phyloP scores from a whole-genome alignment of 2,888 invertebrate species.

The Heteropelma amictum region DNA sequence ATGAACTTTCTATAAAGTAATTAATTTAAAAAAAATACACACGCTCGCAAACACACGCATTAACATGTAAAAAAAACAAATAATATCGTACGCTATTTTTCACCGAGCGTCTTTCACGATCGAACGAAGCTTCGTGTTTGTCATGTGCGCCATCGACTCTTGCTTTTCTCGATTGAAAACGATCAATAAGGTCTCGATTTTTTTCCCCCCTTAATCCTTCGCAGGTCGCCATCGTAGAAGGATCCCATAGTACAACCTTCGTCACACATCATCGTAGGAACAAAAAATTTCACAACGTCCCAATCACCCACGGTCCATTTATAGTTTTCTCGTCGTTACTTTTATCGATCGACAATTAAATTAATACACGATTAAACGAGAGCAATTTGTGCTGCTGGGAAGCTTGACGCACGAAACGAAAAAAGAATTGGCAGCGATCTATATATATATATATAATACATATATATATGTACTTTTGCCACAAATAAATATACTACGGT shows the following conservation, averaged over 20 bases:
- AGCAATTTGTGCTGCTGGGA: slow-evolving; percentile 43
- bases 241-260: slow-evolving; percentile 36
- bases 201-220: slow-evolving; percentile 48
- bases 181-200: neutral
- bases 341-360: slow-evolving; percentile 51
- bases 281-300: slow-evolving; percentile 63
- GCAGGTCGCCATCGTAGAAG: neutral
- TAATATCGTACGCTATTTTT: slow-evolving; percentile 22
- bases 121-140: neutral
- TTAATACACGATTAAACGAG: slow-evolving; percentile 52
- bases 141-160: neutral
- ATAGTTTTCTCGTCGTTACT: slow-evolving; percentile 23
- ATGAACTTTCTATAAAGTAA: slow-evolving; percentile 34
- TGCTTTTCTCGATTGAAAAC: neutral
- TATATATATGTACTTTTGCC: slow-evolving; percentile 9
- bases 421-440: slow-evolving; percentile 13
- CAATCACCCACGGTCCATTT: slow-evolving; percentile 47
- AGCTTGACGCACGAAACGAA: slow-evolving; percentile 31
- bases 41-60: neutral
- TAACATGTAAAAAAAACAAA: too few species aligned
- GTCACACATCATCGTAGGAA: slow-evolving; percentile 63
- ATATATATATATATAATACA: too few species aligned
- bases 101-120: slow-evolving; percentile 7
- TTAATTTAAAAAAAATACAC: slow-evolving; percentile 4
- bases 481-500: slow-evolving; percentile 49